Evolutionary conservation across 2,888 invertebrate species (phyloP).

Genomic region (Scaptomyza flava): DNA sequence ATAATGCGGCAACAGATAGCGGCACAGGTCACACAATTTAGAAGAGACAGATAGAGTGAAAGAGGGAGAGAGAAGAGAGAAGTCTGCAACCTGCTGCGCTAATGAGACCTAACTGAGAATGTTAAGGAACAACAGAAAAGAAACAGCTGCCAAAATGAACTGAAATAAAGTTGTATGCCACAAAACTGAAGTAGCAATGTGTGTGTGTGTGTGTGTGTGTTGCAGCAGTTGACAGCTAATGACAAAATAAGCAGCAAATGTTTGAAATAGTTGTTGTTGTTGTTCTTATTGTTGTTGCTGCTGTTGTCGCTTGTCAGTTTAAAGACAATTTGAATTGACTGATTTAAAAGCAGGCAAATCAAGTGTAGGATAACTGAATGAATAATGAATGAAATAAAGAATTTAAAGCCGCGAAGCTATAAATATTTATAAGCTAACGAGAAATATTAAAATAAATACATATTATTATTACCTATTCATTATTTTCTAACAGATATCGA

Average conservation of each 20-base stretch:
- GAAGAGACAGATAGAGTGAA: constrained; percentile 2
- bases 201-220: constrained; percentile 19
- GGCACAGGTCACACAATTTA: constrained; percentile 60
- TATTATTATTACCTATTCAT: too few relatives aligned
- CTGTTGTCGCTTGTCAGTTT: constrained; percentile 56
- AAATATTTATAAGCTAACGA: neutral
- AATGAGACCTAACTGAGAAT: constrained; percentile 71
- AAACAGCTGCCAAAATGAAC: constrained; percentile 67
- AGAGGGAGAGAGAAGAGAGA: constrained; percentile 13
- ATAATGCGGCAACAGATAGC: constrained; percentile 74
- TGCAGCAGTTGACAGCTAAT: constrained; percentile 70
- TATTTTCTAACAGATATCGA: too few relatives aligned
- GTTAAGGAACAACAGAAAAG: constrained; percentile 15
- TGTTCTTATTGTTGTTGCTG: constrained; percentile 40
- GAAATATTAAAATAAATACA: too few relatives aligned
- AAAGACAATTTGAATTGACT: constrained; percentile 37
- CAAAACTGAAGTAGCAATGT: constrained; percentile 11
- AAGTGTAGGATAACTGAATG: constrained; percentile 13
- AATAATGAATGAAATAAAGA: too few relatives aligned
- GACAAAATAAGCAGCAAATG: constrained; percentile 75
- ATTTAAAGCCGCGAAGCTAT: neutral
- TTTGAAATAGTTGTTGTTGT: constrained; percentile 61
- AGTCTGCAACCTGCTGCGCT: constrained; percentile 72
- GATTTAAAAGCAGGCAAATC: constrained; percentile 25
- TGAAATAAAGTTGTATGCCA: constrained; percentile 73